Percentiles rank a stretch among this genome's conserved stretches.
Conservation (phyloP, 1,140 invertebrate genomes). For the Hirudo medicinalis region DNA sequence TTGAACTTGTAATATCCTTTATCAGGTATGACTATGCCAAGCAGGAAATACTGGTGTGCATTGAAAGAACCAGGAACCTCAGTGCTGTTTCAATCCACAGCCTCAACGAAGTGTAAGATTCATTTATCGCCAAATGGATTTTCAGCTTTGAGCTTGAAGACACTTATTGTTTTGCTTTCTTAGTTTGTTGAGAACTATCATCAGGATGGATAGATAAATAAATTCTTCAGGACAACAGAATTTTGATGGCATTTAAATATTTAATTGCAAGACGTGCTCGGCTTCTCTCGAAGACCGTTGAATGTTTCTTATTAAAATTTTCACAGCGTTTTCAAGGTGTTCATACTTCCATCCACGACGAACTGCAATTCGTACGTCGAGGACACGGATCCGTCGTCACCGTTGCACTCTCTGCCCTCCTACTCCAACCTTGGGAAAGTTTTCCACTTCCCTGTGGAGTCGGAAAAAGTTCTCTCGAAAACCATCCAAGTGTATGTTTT, state of each 20-base stretch:
- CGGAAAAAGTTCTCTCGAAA: constrained; percentile 63
- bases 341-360: constrained; percentile 54
- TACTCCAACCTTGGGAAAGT: constrained; percentile 67
- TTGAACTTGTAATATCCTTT: not conserved
- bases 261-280: too few relatives aligned
- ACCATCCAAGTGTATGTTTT: constrained; percentile 78
- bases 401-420: constrained; percentile 47
- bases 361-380: constrained; percentile 54
- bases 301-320: not conserved
- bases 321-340: constrained; percentile 61
- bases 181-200: not conserved
- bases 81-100: constrained; percentile 12
- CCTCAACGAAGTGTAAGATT: not conserved
- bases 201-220: not conserved
- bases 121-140: not conserved
- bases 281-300: too few relatives aligned
- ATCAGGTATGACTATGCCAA: constrained; percentile 4
- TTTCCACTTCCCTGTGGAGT: constrained; percentile 59
- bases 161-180: not conserved
- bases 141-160: not conserved
- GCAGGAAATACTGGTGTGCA: constrained; percentile 7
- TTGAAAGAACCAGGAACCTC: not conserved
- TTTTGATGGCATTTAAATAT: too few relatives aligned
- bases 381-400: constrained; percentile 42
- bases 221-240: too few relatives aligned